phyloP scores from a whole-genome alignment of 64 coral and sea anemone species.

The Exaiptasia diaphana region DNA sequence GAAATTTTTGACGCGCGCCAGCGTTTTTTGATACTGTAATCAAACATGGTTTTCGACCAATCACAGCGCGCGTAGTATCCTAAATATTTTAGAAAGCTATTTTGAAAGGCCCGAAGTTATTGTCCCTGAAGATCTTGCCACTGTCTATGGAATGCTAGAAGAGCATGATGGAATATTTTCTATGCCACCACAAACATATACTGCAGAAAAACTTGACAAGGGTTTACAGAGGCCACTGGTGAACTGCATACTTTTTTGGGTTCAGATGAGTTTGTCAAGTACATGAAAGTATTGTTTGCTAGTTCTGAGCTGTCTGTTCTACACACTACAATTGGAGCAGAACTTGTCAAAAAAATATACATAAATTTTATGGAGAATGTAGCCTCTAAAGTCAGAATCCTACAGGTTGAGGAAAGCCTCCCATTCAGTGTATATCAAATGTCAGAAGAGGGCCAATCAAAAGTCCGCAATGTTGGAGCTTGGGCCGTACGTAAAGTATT shows the following conservation, averaged over 20 bases:
- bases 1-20: too few species aligned
- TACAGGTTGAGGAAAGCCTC: not conserved
- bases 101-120: not conserved
- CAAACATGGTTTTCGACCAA: too few species aligned
- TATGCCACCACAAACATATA: not conserved
- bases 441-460: constrained; percentile 1
- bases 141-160: not conserved
- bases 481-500: constrained; percentile 5
- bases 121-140: not conserved
- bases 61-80: too few species aligned
- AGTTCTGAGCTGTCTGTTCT: not conserved
- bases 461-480: constrained; percentile 7
- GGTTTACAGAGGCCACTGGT: too few species aligned
- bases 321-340: not conserved
- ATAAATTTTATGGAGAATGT: not conserved
- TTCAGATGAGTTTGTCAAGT: too few species aligned
- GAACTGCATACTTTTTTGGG: too few species aligned
- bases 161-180: not conserved
- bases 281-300: too few species aligned
- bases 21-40: too few species aligned
- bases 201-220: too few species aligned
- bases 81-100: too few species aligned
- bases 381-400: not conserved
- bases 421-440: not conserved
- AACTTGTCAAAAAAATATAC: not conserved